Conservation (phyloP, 2,797 vertebrate genomes). For the Falco berigora region DNA sequence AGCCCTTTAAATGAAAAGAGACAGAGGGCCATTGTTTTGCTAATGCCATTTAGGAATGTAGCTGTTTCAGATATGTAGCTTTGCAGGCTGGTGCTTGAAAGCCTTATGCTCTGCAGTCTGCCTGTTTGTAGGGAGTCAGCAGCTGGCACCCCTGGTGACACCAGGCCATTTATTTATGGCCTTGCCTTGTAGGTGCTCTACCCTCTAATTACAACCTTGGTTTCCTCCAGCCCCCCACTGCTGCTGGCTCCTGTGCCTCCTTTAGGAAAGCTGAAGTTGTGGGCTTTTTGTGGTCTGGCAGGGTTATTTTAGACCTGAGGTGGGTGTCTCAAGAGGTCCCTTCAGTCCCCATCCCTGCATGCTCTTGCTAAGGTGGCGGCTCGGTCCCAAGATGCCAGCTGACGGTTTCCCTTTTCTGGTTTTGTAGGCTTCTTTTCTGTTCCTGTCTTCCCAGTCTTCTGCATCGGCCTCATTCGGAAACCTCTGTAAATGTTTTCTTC, state of each 20-base stretch:
- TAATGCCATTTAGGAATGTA: neutral
- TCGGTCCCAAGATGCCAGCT: fast-evolving
- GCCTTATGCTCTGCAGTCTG: neutral
- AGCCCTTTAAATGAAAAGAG: neutral
- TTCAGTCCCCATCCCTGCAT: neutral
- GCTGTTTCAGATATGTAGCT: neutral
- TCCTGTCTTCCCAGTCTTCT: neutral
- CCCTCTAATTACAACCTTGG: neutral
- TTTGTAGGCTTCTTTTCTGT: neutral
- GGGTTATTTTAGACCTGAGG: neutral
- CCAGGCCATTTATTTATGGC: fast-evolving
- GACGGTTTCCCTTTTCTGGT: neutral
- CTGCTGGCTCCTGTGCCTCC: neutral
- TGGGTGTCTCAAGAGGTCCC: neutral
- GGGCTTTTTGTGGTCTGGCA: neutral
- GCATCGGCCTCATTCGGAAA: neutral
- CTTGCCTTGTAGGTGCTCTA: neutral
- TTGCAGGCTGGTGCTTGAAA: neutral
- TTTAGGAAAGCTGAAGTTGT: neutral
- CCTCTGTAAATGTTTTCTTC: neutral
- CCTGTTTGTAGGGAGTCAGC: neutral
- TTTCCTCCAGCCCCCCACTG: neutral
- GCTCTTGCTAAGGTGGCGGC: neutral
- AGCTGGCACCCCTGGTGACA: neutral
- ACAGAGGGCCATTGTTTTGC: slow-evolving; percentile 36